Base-by-base conservation (phyloP, 2,888 invertebrate genomes). In the Girardia tigrina region DNA sequence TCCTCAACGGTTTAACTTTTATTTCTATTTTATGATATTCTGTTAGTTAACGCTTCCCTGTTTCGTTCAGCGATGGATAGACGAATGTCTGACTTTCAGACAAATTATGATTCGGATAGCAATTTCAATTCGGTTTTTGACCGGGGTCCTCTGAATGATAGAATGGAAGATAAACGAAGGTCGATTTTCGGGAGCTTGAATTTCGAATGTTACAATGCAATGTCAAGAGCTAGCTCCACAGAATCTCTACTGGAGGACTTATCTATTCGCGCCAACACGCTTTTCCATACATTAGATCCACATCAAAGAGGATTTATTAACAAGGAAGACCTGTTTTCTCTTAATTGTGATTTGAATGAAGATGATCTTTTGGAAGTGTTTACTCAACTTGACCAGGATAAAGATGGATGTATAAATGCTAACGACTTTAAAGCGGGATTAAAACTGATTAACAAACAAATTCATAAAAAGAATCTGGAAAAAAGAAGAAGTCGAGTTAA, bases 391-490 rank as follows among this genome's bases (percentile, higher is more conserved):
- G 56, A 56, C n/a, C 56, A 56, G 23, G 56, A 56, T n/a, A 56
- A 56, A 56, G 56, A 56, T 23, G 56, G 56, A 12, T 56, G 56
- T n/a, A 56, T 56, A 4, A 56, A 56, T n/a, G 56, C 23, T 23
- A 23, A 56, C 2, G 56, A 56, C 23, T 56, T 56, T 56, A 56
- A 56, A 56, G 56, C 56, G n/a, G 56, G 56, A 56, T 56, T 56
- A 56, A 56, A 56, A 16, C n/a, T 56, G 2, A 56, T 56, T n/a
- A 56, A 56, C 23, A 56, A 56, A 56, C 56, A 56, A 56, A 56
- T 56, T 56, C 56, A 56, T n/a, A 56, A 56, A 56, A 56, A 56
- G 56, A 56, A 56, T 56, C n/a, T 56, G 2, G 56, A 56, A 56
- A 56, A 56, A 56, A 4, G 56, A 56, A 4, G 56, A n/a, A 56